Base-by-base conservation (phyloP, 53 echinoderm and acorn worm species). In the Crossaster papposus region DNA sequence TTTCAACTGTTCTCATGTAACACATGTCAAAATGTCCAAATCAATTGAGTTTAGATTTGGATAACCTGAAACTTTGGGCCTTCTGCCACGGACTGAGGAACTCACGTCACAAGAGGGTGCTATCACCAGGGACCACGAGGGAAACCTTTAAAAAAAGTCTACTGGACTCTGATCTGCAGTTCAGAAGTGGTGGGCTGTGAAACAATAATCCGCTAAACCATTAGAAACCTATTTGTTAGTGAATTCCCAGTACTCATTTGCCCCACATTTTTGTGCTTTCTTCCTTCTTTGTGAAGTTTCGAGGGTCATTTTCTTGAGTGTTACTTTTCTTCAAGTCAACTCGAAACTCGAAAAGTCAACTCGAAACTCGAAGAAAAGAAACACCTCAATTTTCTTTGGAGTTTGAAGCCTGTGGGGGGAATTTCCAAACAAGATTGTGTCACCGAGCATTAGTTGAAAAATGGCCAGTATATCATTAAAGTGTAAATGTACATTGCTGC, bases 81-180 rank as follows among this genome's bases (percentile, higher is more conserved):
- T 79, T 50, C 58, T 30, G 79, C 53, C 79, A 54, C 62, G 54
- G 80, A 30, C 34, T 80, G 54, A 54, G 1, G 7, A 55, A 15
- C 30, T 15, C 22, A 26, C 15, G 23, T 22, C 80, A 80, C 80
- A 80, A 55, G 80, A 80, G 80, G 80, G 80, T 62, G 63, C 80
- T 58, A 80, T 24, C 71, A 5, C 23, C 8, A 30, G 0, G 13
- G n/a, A n/a, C n/a, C 31, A 70, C 71, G 30, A 70, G 29, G 11
- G 2, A 35, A 33, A 74, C 15, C 74, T 35, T 36, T 34, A 23
- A 1, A 17, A 2, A 0, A 35, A 17, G 3, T 79, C 53, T 29
- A 18, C 9, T 28, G 14, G 30, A 54, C 53, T 24, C 13, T 24
- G 11, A 18, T 68, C 24, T 28, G 5, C 28, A 68, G 24, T 62